phyloP scores from a whole-genome alignment of 2,888 invertebrate species.

The Melinaea marsaeus region DNA sequence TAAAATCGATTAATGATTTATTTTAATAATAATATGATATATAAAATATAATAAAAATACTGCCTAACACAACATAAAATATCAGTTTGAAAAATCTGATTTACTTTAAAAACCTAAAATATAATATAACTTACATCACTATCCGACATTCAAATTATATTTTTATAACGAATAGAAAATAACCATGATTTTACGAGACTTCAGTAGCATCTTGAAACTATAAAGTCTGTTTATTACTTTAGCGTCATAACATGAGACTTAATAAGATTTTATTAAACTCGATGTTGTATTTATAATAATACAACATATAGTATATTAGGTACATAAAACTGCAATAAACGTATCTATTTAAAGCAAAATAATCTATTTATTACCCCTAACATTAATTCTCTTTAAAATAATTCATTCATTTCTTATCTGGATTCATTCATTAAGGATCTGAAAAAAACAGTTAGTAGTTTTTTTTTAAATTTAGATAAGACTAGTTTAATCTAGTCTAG shows the following conservation, averaged over 20 bases:
- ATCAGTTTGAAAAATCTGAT: not conserved
- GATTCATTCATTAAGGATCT: too few species aligned
- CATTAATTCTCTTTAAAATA: too few species aligned
- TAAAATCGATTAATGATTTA: not conserved
- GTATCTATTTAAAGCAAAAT: not conserved
- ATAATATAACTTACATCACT: too few species aligned
- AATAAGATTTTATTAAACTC: constrained; percentile 3
- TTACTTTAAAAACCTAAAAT: not conserved
- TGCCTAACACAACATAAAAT: not conserved
- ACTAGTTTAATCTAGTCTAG: too few species aligned
- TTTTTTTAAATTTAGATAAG: too few species aligned
- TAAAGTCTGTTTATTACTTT: constrained; percentile 1
- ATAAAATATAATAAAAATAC: too few species aligned
- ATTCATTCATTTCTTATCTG: too few species aligned
- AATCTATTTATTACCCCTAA: not conserved
- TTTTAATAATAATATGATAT: not conserved
- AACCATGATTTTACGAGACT: constrained; percentile 1
- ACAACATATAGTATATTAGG: not conserved
- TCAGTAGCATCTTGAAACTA: constrained; percentile 8
- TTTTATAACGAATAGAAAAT: not conserved
- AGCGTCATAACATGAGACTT: not conserved
- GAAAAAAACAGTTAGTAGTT: too few species aligned
- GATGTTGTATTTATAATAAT: not conserved
- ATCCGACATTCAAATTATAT: not conserved
- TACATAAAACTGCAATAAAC: not conserved